These are phyloP conservation scores for Leucoma salicis DNA, from an alignment of 2,888 invertebrate species.

Conservation along the genomic window DNA sequence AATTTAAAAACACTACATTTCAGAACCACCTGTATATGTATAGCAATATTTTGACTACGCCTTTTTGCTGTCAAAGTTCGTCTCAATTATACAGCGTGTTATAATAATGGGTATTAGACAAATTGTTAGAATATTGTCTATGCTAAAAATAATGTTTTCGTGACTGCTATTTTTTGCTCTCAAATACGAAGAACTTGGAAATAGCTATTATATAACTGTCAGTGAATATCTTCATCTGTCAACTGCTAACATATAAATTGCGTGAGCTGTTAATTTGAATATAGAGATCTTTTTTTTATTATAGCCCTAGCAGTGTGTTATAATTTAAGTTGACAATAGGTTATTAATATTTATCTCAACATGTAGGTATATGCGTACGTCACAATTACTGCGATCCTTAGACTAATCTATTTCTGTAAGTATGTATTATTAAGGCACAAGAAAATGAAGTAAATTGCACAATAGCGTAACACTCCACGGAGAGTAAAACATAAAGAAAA, in stretches of 20 bases:
- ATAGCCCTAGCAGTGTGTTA: no score
- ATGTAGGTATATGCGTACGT: no score
- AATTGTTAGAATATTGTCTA: neutral
- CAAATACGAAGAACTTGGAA: neutral
- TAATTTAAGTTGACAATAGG: no score
- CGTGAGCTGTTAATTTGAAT: no score
- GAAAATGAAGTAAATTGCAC: no score
- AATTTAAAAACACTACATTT: neutral
- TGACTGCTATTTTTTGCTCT: conserved; percentile 1
- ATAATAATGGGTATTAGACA: conserved; percentile 22
- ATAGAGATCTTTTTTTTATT: no score
- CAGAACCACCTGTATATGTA: neutral
- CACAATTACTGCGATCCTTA: no score
- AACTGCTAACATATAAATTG: conserved; percentile 4
- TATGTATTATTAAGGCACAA: no score
- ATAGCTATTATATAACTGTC: neutral
- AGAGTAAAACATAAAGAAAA: no score
- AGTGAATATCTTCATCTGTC: conserved; percentile 4
- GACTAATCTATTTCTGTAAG: no score
- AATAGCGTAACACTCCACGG: no score
- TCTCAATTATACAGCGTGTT: conserved; percentile 15
- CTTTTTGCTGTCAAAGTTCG: conserved; percentile 21
- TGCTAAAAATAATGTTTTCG: conserved; percentile 6
- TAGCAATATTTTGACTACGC: conserved; percentile 21
- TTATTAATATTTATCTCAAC: no score